Evolutionary conservation across 2,113 vertebrate species (phyloP).

Genomic region (Pelecanus crispus): DNA sequence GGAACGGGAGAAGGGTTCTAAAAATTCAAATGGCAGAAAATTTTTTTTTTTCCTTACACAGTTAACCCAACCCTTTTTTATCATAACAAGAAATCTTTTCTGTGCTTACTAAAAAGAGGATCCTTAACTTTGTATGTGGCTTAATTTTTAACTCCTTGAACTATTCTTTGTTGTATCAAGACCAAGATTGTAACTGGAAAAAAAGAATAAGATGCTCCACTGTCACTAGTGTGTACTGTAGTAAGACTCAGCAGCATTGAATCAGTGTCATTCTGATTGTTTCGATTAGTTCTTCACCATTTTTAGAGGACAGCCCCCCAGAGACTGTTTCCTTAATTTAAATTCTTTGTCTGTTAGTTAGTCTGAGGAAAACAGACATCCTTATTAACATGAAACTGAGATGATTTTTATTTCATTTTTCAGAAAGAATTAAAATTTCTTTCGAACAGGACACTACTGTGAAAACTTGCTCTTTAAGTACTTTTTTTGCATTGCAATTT

Average conservation of each 20-base stretch:
- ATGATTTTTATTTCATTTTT: neutral
- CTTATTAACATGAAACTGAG: neutral
- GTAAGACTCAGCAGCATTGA: neutral
- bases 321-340: neutral
- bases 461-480: neutral
- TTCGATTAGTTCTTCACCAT: neutral
- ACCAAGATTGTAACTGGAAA: neutral
- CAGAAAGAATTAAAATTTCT: neutral
- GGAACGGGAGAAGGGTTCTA: neutral
- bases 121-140: neutral
- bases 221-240: neutral
- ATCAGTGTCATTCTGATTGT: neutral
- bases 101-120: neutral
- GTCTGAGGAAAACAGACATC: neutral
- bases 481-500: neutral
- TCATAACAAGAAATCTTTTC: neutral
- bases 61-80: neutral
- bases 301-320: neutral
- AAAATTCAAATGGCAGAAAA: neutral
- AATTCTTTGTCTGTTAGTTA: neutral
- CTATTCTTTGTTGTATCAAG: neutral
- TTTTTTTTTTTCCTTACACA: neutral
- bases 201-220: neutral
- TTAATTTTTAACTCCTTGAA: neutral
- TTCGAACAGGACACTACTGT: neutral